Base-by-base conservation (phyloP, 2,113 vertebrate genomes). In the Malurus elegans region DNA sequence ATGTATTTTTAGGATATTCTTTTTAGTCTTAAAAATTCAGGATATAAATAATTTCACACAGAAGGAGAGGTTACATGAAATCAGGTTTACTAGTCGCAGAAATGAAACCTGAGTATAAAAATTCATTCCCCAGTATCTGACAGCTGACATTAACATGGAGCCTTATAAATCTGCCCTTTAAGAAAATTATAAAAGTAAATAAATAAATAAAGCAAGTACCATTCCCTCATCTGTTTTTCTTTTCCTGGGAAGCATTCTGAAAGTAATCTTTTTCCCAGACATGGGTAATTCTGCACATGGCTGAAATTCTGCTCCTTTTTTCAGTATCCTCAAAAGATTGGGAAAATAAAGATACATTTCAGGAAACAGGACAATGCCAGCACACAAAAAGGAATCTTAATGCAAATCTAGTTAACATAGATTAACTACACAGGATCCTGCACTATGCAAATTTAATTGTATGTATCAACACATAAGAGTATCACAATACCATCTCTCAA, bases 211-310 rank as follows among this genome's bases (percentile, higher is more conserved):
- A 96, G 42, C 10, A 62, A 88, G 38, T 50, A 91, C 67, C 12
- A 45, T 79, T 86, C 60, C 60, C 66, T 97, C 69, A 74, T 96
- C 86, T 96, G 92, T 85, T 97, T 97, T 97, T 93, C 94, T 97
- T 96, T 96, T 95, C 82, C 88, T 92, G 83, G 62, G 95, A 95
- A 69, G 50, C 70, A 50, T 88, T 95, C 74, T 81, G 75, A 94
- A 87, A 61, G 54, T 70, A 96, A 97, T 94, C 76, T 96, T 94
- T 97, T 96, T 97, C 95, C 92, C 96, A 98, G 91, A 84, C 80
- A 95, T 60, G 92, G 86, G 93, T 96, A 97, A 95, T 84, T 86
- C 86, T 84, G 36, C 91, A 93, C n/a, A 76, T 72, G 67, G 86
- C 74, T 92, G 45, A 95, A 97, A 96, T 93, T 86, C 65, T 96